phyloP scores from a whole-genome alignment of 2,797 vertebrate genomes.

The Calcarius lapponicus region DNA sequence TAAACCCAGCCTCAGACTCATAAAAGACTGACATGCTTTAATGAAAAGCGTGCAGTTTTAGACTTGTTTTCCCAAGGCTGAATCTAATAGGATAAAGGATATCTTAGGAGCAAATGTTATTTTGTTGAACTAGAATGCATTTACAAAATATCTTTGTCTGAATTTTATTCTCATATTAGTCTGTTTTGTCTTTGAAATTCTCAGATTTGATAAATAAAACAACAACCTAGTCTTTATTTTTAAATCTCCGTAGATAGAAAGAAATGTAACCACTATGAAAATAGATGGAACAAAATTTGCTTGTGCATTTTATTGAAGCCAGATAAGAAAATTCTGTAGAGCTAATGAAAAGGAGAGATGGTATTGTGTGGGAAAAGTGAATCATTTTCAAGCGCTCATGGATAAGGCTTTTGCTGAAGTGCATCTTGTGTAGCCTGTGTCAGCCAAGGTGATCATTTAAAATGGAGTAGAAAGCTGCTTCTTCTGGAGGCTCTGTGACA shows the following conservation, averaged over 20 bases:
- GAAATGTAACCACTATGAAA: neutral
- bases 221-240: neutral
- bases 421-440: neutral
- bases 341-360: neutral
- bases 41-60: neutral
- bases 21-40: neutral
- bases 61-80: neutral
- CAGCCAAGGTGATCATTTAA: neutral
- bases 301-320: neutral
- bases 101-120: neutral
- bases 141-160: neutral
- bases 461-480: neutral
- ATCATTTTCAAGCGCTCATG: neutral
- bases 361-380: neutral
- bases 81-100: neutral
- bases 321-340: neutral
- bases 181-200: neutral
- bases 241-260: neutral
- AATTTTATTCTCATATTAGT: neutral
- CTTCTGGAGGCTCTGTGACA: neutral
- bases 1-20: neutral
- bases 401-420: neutral
- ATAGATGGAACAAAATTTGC: neutral
- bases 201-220: neutral
- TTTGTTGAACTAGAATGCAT: neutral